These are phyloP conservation scores for Gyrodactylus salaris DNA, from an alignment of 1,140 invertebrate genomes.

Conservation along the genomic window DNA sequence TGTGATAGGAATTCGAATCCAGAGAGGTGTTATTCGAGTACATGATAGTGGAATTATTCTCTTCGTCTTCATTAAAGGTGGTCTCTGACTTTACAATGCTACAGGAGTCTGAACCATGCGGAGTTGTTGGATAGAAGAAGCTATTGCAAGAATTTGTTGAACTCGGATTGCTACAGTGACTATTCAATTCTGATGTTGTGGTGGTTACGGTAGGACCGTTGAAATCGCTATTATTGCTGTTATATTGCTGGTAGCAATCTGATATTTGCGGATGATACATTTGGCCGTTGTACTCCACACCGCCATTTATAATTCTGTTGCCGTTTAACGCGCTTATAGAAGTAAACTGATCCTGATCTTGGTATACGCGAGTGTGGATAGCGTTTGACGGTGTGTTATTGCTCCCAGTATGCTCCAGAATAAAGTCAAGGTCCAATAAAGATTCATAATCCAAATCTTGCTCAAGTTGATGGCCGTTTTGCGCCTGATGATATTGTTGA, in stretches of 20 bases:
- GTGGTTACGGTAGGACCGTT: no score
- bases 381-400: background rate
- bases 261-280: background rate
- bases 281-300: background rate
- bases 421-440: conserved; percentile 3
- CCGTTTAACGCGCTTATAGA: background rate
- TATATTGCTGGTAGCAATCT: background rate
- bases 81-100: background rate
- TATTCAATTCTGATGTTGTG: background rate
- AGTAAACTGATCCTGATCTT: background rate
- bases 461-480: background rate
- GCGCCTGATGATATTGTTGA: no score
- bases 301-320: background rate
- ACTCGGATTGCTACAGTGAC: background rate
- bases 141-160: background rate
- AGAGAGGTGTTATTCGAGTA: background rate
- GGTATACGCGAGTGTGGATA: no score
- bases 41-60: background rate
- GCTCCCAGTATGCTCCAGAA: background rate
- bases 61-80: background rate
- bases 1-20: background rate
- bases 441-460: background rate
- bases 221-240: background rate
- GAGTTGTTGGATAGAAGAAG: background rate
- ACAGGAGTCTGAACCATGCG: background rate